Base-by-base conservation (phyloP, 2,888 invertebrate genomes). In the Pteria penguin region DNA sequence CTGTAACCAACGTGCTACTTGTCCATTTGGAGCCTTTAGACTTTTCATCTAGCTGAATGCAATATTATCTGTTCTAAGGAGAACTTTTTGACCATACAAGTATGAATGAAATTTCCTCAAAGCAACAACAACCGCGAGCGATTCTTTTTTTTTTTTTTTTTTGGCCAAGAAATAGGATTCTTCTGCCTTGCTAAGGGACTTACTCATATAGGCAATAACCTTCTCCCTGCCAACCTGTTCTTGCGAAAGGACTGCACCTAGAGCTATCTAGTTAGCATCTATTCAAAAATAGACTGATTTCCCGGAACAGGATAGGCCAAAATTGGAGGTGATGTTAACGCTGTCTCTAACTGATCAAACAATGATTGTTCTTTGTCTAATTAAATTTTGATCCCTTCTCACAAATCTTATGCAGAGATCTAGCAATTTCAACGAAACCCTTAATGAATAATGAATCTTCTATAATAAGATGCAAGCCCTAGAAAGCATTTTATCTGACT, bases 21-120 rank as follows among this genome's bases (percentile, higher is more conserved):
- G 45, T 11, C 45, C 45, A 36, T 5, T 36, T 36, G 45, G 45
- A 11, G 45, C 45, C 45, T 36, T 36, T 36, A 36, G 8, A 36
- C 14, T 36, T 36, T 14, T 36, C 45, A 36, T 36, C 45, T 14
- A 36, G 5, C 45, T 36, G 45, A 58, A 8, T n/a, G 58, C 14
- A 24, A 22, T 22, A 58, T 58, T 26, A 11, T 58, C 58, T 24
- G 22, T 58, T n/a, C 58, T n/a, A 58, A 58, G n/a, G 22, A 58
- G 26, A 58, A 58, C 22, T 22, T n/a, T 58, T 58, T 58, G 58
- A 58, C 58, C n/a, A 22, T 58, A 58, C 22, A 58, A 58, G 58
- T 26, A 58, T n/a, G 58, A 58, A 26, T 58, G 58, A 8, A 58
- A 58, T n/a, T 26, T 58, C 22, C 58, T 58, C n/a, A 58, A n/a